Evolutionary conservation across 2,888 invertebrate species (phyloP).

Genomic region (Brenthis hecate): DNA sequence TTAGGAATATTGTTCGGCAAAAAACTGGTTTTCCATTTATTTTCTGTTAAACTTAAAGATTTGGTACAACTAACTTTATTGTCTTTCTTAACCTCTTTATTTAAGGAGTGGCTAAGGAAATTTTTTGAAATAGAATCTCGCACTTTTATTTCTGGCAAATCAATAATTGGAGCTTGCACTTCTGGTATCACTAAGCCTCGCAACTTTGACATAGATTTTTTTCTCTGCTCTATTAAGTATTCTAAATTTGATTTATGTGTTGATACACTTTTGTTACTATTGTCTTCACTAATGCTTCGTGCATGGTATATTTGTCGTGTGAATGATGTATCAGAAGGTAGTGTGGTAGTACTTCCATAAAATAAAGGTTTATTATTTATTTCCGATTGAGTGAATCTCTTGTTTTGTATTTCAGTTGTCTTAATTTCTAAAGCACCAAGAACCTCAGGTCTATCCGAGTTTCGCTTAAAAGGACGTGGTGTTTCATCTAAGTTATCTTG

Average conservation of each 20-base stretch:
- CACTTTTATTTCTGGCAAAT: constrained; percentile 92
- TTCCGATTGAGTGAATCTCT: constrained; percentile 43
- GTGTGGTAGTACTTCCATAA: constrained; percentile 73
- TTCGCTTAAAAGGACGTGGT: constrained; percentile 65
- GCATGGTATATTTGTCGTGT: constrained; percentile 64
- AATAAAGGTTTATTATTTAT: constrained; percentile 67
- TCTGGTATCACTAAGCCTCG: constrained; percentile 95
- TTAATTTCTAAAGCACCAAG: constrained; percentile 77
- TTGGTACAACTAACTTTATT: constrained; percentile 58
- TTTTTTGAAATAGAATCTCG: constrained; percentile 81
- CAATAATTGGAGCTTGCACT: constrained; percentile 84
- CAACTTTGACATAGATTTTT: constrained; percentile 91
- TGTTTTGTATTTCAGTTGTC: constrained; percentile 52
- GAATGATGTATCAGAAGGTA: constrained; percentile 63
- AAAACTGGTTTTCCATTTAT: constrained; percentile 71
- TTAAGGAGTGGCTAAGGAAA: constrained; percentile 69
- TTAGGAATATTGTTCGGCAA: constrained; percentile 85
- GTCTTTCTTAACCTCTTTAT: constrained; percentile 55
- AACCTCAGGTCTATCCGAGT: constrained; percentile 70
- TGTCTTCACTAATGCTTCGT: constrained; percentile 74
- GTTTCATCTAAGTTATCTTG: constrained; percentile 80
- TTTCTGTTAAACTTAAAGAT: constrained; percentile 61
- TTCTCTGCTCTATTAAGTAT: constrained; percentile 90
- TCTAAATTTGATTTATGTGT: constrained; percentile 86
- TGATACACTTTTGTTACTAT: constrained; percentile 60